phyloP scores from a whole-genome alignment of 2,888 invertebrate species.

The Synanthedon myopaeformis region DNA sequence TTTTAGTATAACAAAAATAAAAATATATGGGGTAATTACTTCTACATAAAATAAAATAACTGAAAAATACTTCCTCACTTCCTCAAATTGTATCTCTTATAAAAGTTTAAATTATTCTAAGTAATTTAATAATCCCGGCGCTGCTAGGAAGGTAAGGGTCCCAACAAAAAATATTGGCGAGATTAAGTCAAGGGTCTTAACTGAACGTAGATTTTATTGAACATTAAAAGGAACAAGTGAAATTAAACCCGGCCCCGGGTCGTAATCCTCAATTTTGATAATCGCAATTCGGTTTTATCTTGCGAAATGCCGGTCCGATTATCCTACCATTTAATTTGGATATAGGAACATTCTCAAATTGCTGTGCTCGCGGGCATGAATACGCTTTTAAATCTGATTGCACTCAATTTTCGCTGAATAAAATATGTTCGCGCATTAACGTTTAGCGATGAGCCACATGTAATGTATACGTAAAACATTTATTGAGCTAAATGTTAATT shows the following conservation, averaged over 20 bases:
- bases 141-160: background rate
- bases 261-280: constrained; percentile 12
- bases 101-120: no score
- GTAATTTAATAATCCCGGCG: background rate
- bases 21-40: no score
- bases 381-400: no score
- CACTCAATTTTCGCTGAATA: no score
- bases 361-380: background rate
- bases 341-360: constrained; percentile 1
- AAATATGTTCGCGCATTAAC: no score
- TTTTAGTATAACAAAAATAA: no score
- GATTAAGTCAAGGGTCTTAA: constrained; percentile 6
- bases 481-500: no score
- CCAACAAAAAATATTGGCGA: background rate
- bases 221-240: constrained; percentile 11
- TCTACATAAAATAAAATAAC: no score
- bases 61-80: no score
- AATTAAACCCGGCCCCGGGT: constrained; percentile 9
- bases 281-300: constrained; percentile 13
- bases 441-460: no score
- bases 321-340: constrained; percentile 13
- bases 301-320: constrained; percentile 8
- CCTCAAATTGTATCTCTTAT: no score
- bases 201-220: constrained; percentile 13
- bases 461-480: no score